Conservation (phyloP, 2,888 invertebrate genomes). For the Rhogogaster chlorosoma region DNA sequence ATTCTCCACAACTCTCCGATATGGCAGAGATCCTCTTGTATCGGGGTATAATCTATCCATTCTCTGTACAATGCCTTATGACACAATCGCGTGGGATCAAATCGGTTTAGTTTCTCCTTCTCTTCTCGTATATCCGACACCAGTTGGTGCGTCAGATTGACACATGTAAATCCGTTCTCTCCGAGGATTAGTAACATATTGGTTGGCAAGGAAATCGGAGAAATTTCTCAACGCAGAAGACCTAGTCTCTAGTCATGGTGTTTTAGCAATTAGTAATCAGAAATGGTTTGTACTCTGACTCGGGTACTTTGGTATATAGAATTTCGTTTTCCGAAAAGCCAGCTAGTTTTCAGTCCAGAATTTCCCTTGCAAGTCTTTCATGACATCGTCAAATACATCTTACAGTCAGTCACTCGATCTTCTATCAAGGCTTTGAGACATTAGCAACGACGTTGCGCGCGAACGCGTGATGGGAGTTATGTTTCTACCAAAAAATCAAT, state of each 20-base stretch:
- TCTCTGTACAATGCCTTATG: neutral
- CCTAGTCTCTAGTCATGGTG: neutral
- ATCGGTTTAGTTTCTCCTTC: conserved; percentile 16
- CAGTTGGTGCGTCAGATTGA: neutral
- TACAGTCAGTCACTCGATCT: neutral
- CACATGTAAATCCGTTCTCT: neutral
- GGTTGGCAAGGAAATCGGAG: neutral
- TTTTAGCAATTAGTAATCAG: neutral
- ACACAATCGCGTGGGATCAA: conserved; percentile 4
- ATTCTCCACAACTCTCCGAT: neutral
- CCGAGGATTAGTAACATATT: neutral
- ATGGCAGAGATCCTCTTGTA: neutral
- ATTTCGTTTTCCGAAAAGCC: neutral
- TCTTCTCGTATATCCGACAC: neutral
- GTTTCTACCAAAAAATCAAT: conserved; percentile 45
- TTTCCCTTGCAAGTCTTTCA: neutral
- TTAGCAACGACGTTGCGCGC: conserved; percentile 23
- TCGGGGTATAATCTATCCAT: neutral
- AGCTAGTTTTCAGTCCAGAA: neutral
- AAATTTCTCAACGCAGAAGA: neutral
- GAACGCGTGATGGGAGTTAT: conserved; percentile 21
- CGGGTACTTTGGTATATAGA: neutral
- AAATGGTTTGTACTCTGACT: neutral
- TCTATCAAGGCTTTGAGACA: conserved; percentile 9
- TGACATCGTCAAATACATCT: neutral